Conservation (phyloP, 2,113 vertebrate genomes). For the Oophaga pumilio region DNA sequence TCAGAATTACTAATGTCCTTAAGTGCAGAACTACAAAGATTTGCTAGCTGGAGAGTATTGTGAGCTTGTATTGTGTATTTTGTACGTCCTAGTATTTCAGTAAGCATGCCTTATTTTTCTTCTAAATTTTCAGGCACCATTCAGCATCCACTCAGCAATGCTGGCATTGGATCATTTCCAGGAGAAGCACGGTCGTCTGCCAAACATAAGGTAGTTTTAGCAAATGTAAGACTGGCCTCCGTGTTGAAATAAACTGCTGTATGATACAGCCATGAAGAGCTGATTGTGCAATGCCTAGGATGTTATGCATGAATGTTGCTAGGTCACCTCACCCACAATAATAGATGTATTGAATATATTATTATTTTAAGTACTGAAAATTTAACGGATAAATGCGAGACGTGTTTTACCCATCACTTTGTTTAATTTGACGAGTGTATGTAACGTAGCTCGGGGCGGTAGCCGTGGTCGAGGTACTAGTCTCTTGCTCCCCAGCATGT, state of each 20-base stretch:
- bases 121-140: constrained; percentile 75
- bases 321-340: not conserved
- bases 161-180: constrained; percentile 89
- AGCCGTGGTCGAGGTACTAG: too few species aligned
- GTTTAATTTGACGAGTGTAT: too few species aligned
- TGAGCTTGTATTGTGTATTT: too few species aligned
- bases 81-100: too few species aligned
- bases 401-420: too few species aligned
- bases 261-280: not conserved
- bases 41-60: too few species aligned
- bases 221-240: not conserved
- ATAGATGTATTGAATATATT: not conserved
- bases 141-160: constrained; percentile 89
- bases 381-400: too few species aligned
- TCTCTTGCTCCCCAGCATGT: too few species aligned
- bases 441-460: too few species aligned
- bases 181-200: constrained; percentile 81
- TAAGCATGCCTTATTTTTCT: not conserved
- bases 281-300: not conserved
- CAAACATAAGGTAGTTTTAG: constrained; percentile 82
- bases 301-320: not conserved
- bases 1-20: too few species aligned
- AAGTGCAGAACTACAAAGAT: too few species aligned
- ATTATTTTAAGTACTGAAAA: too few species aligned
- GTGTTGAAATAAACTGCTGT: not conserved